A percentile compares a stretch with the other conserved stretches of the same genome.
phyloP scores from a whole-genome alignment of 1,140 invertebrate species.

The Brachionus calyciflorus region DNA sequence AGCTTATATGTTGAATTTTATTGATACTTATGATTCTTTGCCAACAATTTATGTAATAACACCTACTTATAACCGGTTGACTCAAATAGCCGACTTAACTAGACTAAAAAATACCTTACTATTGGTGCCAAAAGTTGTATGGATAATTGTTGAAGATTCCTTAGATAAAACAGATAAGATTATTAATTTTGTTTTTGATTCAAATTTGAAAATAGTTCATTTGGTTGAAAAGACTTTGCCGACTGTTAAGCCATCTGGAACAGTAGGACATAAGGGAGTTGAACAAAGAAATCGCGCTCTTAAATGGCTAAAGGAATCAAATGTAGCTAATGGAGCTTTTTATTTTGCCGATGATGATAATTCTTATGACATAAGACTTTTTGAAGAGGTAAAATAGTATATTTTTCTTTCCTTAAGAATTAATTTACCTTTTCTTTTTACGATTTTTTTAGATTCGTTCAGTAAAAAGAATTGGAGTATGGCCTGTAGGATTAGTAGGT shows the following conservation, averaged over 20 bases:
- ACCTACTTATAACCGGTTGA: conserved; percentile 78
- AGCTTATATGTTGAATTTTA: background rate
- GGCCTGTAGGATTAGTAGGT: conserved; percentile 88
- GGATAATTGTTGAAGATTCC: conserved; percentile 14
- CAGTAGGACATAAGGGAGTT: conserved; percentile 91
- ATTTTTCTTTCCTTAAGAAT: conserved; percentile 29
- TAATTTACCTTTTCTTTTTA: too few species aligned
- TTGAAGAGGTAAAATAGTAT: conserved; percentile 71
- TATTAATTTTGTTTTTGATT: conserved; percentile 87
- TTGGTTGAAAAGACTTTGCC: conserved; percentile 76
- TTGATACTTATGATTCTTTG: background rate
- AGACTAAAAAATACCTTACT: conserved; percentile 80
- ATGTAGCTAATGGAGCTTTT: conserved; percentile 68
- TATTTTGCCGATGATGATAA: conserved; percentile 99
- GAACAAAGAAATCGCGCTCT: conserved; percentile 86
- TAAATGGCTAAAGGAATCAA: conserved; percentile 76
- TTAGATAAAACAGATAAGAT: conserved; percentile 70
- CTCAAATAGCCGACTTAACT: conserved; percentile 85
- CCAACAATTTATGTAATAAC: conserved; percentile 69
- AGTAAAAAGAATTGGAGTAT: conserved; percentile 83
- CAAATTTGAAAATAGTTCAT: conserved; percentile 69
- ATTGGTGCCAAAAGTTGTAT: conserved; percentile 62
- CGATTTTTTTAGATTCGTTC: conserved; percentile 74
- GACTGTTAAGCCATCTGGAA: conserved; percentile 64
- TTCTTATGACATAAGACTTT: conserved; percentile 81